Evolutionary conservation across 2,888 invertebrate species (phyloP).

Genomic region (Sipha maydis): DNA sequence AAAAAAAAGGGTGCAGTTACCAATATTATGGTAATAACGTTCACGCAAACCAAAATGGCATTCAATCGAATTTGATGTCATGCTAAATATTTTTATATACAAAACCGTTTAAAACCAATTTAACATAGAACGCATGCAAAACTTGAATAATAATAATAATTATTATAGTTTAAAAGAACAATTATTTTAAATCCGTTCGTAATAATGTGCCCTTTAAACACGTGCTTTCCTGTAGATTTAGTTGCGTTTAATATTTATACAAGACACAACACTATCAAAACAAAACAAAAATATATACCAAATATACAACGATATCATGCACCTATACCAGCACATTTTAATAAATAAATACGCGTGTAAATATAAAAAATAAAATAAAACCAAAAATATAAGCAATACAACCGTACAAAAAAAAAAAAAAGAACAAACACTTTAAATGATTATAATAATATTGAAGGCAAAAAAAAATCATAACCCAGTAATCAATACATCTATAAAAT

Average conservation of each 20-base stretch:
- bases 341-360: not conserved
- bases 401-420: not conserved
- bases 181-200: not conserved
- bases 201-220: not conserved
- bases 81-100: not conserved
- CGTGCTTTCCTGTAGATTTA: not conserved
- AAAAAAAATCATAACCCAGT: not conserved
- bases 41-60: not conserved
- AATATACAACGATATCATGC: not conserved
- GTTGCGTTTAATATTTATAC: not conserved
- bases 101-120: not conserved
- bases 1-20: not conserved
- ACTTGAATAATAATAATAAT: not conserved
- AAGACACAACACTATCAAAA: not conserved
- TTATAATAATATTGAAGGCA: not conserved
- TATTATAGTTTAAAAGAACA: not conserved
- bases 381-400: not conserved
- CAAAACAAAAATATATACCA: not conserved
- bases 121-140: not conserved
- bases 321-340: not conserved
- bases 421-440: not conserved
- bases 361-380: not conserved
- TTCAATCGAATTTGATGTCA: not conserved
- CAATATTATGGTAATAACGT: not conserved
- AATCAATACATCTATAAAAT: not conserved